Evolutionary conservation across 2,113 vertebrate species (phyloP), one percentile per base, ranked within the genome.

Genomic region (Grus americana): DNA sequence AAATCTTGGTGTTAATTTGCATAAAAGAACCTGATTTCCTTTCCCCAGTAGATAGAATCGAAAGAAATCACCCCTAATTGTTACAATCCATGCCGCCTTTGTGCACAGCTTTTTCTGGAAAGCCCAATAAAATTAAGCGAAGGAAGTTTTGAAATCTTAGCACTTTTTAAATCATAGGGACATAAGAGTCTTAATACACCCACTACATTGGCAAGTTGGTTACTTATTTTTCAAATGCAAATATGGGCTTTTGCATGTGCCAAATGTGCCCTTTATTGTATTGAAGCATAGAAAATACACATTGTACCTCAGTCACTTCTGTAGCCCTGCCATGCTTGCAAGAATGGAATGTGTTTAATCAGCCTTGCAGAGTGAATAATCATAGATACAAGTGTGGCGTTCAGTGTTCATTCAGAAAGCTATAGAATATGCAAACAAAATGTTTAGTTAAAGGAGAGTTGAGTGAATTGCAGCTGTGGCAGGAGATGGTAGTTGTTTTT

Each of bases 151-250:
- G 49, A 84, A 91, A 86, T 79, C 29, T 54, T 86, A 49, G 23
- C 26, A n/a, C 55, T 78, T 92, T 46, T 79, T 12, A 52, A 83
- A 71, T 88, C 63, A 13, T 55, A 54, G 47, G 27, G 19, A 40
- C 42, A 1, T 62, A 61, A 24, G 58, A 83, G 29, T 70, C 70
- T 92, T 74, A 40, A 58, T 72, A 47, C 36, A 90, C n/a, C 24
- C 26, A 57, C 22, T 79, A 19, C 52, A 40, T 1, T 86, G 82
- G 68, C 44, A 57, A 52, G 63, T 88, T 62, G 27, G 26, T 74
- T 90, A 79, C 75, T 75, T 94, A 61, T 67, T 94, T 95, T 92
- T 86, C 90, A 94, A 21, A 86, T 86, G 86, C 86, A 93, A 57
- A 86, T 92, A 44, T 2, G 34, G 79, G 42, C 65, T 52, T 86